phyloP scores from a whole-genome alignment of 2,888 invertebrate genomes.

The Drosophila demipolita region DNA sequence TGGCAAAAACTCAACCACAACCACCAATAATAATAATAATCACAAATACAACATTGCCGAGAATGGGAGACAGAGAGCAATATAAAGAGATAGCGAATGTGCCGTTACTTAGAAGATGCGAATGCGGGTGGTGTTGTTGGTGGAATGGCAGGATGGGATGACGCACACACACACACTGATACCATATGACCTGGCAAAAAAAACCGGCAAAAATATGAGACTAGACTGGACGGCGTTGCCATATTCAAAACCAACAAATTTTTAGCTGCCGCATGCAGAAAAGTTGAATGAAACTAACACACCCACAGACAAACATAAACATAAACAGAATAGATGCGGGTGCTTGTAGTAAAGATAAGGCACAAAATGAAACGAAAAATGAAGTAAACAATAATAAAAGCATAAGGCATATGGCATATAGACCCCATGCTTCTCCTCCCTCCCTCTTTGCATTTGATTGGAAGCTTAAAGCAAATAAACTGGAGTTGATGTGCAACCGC shows the following conservation, averaged over 20 bases:
- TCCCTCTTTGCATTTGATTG: constrained; percentile 35
- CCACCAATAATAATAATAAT: constrained; percentile 5
- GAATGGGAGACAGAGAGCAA: constrained; percentile 16
- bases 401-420: constrained; percentile 30
- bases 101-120: constrained; percentile 18
- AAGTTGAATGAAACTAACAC: constrained; percentile 58
- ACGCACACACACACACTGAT: constrained; percentile 48
- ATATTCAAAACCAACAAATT: constrained; percentile 41
- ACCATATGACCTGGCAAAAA: constrained; percentile 49
- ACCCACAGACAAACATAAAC: constrained; percentile 10
- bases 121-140: constrained; percentile 21
- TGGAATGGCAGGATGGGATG: constrained; percentile 42
- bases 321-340: constrained; percentile 7
- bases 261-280: constrained; percentile 58
- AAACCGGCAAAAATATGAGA: constrained; percentile 55
- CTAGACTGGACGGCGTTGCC: constrained; percentile 55
- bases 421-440: constrained; percentile 6
- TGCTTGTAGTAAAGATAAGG: constrained; percentile 48
- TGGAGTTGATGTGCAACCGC: constrained; percentile 38
- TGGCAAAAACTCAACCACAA: constrained; percentile 43
- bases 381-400: constrained; percentile 70
- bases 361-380: constrained; percentile 54
- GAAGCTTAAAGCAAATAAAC: constrained; percentile 63
- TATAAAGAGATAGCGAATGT: constrained; percentile 25
- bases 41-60: constrained; percentile 31